Evolutionary conservation across 2,113 vertebrate genomes (phyloP).

Genomic region (Orthonyx spaldingii): DNA sequence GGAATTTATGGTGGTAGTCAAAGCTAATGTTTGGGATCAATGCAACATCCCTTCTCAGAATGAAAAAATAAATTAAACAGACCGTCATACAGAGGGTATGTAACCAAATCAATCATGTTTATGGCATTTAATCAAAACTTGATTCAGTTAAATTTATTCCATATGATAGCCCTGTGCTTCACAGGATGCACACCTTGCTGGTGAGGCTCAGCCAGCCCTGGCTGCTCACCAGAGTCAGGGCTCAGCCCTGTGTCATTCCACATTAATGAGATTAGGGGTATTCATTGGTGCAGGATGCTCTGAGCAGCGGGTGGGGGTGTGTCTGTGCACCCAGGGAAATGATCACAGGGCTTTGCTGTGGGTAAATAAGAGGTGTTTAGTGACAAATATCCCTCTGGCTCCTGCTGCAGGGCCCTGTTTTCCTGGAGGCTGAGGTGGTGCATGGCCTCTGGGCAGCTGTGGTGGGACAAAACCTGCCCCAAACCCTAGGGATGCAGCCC

Average conservation of each 20-base stretch:
- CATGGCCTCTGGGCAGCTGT: neutral
- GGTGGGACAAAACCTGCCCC: neutral
- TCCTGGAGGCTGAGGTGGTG: neutral
- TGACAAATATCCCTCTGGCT: neutral
- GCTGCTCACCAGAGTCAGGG: neutral
- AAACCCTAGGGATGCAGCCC: neutral
- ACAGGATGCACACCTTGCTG: neutral
- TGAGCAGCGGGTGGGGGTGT: fast-evolving
- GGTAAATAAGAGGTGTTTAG: neutral
- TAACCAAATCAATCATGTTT: conserved; percentile 64
- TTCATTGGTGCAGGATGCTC: neutral
- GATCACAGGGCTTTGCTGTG: neutral
- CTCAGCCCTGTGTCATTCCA: neutral
- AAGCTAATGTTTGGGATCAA: conserved; percentile 54
- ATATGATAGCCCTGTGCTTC: conserved; percentile 1
- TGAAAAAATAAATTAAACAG: conserved; percentile 37
- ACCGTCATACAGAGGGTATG: neutral
- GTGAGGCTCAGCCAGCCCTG: neutral
- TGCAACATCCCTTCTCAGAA: conserved; percentile 51
- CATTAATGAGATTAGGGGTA: neutral
- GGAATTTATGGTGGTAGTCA: conserved; percentile 59
- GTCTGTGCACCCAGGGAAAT: neutral
- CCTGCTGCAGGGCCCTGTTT: neutral
- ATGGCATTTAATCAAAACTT: conserved; percentile 67
- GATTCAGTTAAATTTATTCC: conserved; percentile 59